phyloP scores from a whole-genome alignment of 2,113 vertebrate genomes.

The Fulmarus glacialis region DNA sequence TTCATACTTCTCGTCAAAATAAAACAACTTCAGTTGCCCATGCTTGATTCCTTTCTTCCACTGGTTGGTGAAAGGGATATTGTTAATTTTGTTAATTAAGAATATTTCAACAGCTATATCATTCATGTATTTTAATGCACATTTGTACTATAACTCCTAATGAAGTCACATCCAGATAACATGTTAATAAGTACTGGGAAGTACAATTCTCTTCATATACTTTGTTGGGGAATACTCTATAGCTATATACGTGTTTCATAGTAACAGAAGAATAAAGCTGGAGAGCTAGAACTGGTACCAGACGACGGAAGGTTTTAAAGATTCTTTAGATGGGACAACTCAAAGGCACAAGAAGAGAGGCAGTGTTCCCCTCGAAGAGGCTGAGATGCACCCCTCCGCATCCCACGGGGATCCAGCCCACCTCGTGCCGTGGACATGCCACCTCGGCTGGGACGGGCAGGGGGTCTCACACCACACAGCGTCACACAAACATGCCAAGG shows the following conservation, averaged over 20 bases:
- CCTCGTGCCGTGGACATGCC: accelerated
- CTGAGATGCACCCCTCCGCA: not conserved
- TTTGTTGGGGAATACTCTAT: not conserved
- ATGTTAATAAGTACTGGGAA: not conserved
- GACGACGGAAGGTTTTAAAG: not conserved
- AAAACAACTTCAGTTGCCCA: not conserved
- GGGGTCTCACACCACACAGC: not conserved
- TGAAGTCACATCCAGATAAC: not conserved
- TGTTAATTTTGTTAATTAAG: not conserved
- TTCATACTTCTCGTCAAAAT: not conserved
- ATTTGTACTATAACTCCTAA: not conserved
- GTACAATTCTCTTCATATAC: not conserved
- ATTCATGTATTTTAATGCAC: not conserved
- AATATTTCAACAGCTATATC: not conserved
- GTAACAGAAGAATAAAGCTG: not conserved
- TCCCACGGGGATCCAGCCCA: not conserved
- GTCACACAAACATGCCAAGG: accelerated
- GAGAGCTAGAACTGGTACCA: not conserved
- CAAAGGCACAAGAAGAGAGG: not conserved
- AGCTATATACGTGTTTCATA: not conserved
- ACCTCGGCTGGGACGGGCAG: not conserved
- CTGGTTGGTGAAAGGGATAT: not conserved
- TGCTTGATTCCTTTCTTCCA: not conserved
- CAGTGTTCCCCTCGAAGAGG: not conserved
- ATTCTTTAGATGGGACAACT: not conserved